Percentiles rank a stretch among this genome's conserved stretches.
Evolutionary conservation across 2,113 vertebrate genomes (phyloP).

Genomic region (Sapayoa aenigma): DNA sequence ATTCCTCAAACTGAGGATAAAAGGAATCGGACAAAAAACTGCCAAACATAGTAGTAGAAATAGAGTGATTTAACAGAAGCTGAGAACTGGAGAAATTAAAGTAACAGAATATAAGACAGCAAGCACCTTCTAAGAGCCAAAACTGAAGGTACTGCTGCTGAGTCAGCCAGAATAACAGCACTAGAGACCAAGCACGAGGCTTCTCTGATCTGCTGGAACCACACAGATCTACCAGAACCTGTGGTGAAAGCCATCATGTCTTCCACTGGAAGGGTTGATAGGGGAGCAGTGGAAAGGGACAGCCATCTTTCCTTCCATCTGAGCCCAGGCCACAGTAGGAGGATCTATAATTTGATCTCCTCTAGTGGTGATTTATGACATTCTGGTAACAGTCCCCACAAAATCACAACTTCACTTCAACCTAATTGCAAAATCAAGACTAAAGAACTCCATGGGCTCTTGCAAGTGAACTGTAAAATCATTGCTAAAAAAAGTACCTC

Average conservation of each 20-base stretch:
- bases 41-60: neutral
- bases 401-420: neutral
- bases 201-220: neutral
- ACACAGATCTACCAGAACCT: rapidly evolving
- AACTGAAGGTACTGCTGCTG: neutral
- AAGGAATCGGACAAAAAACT: neutral
- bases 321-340: neutral
- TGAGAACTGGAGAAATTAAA: neutral
- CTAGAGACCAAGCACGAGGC: neutral
- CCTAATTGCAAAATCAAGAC: neutral
- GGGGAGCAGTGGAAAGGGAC: rapidly evolving
- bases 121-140: neutral
- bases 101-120: neutral
- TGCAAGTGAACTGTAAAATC: neutral
- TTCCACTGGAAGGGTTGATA: neutral
- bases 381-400: neutral
- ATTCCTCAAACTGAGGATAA: neutral
- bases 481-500: neutral
- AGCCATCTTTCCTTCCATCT: neutral
- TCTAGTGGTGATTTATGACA: neutral
- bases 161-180: neutral
- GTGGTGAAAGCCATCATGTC: neutral
- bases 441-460: neutral
- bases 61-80: neutral
- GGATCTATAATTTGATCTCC: neutral